Base-by-base conservation (phyloP, 1,140 invertebrate genomes). In the Meloidogyne hapla region DNA sequence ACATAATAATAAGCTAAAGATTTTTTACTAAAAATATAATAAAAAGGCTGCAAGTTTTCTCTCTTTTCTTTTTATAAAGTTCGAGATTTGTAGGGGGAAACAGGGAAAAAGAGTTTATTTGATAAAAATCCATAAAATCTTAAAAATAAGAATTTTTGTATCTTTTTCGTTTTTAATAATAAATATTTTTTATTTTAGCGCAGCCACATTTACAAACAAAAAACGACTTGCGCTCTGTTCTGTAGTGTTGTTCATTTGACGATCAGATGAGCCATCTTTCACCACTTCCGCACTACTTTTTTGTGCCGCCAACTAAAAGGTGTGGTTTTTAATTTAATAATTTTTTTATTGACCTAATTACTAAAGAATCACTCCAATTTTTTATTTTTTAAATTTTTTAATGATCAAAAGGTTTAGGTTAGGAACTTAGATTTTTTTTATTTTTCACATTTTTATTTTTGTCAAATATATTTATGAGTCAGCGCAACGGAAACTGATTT, bases 231-330 rank as follows among this genome's bases (percentile, higher is more conserved):
- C 48, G 48, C 48, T 21, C 15, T 56, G 48, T 6, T 6, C 48
- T 33, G 33, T 13, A 6, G 1, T 56, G 5, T 6, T n/a, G n/a
- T 56, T 56, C n/a, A 2, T 9, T 56, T 0, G n/a, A 56, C 18
- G n/a, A 56, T 28, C 70, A 18, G 56, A 73, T 73, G 70, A 73
- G 70, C 40, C 70, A 73, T 62, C 63, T 73, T 48, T 73, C 70
- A 38, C 40, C 70, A 13, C 70, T 73, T 64, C 70, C 70, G 70
- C 70, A 73, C 56, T 73, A 73, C 56, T 73, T 73, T 38, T 73
- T 73, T 33, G 70, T 73, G 70, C 70, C 70, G 33, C 70, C 70
- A 61, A 73, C 70, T 21, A 40, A 26, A 73, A 56, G 64, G 70
- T 73, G 28, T 21, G 69, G 56, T 1, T 5, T 42, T 42, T 42